These are phyloP conservation scores for Diarsia brunnea DNA, from an alignment of 2,888 invertebrate species.

Conservation along the genomic window DNA sequence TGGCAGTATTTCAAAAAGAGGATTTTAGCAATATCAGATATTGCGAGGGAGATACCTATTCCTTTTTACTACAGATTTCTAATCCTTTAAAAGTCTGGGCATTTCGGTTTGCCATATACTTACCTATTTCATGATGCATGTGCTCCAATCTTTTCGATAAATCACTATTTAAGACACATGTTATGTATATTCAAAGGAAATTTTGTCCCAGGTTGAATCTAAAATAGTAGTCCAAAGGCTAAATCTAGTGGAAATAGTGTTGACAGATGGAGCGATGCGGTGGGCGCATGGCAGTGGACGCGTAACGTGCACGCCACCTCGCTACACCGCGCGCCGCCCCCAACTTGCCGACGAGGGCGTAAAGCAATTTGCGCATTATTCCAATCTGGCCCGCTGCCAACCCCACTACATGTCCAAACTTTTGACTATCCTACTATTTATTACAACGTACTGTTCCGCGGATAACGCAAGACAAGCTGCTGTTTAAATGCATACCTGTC, in stretches of 20 bases:
- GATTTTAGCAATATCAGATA: conserved; percentile 33
- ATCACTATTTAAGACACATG: not conserved
- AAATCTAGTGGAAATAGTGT: conserved; percentile 37
- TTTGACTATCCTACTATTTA: conserved; percentile 71
- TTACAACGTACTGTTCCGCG: conserved; percentile 51
- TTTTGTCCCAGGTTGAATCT: conserved; percentile 8
- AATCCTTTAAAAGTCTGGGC: conserved; percentile 8
- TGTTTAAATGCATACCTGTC: conserved; percentile 10
- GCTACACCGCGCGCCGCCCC: conserved; percentile 22
- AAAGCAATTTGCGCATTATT: conserved; percentile 71
- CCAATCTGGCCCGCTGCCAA: conserved; percentile 68
- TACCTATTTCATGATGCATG: not conserved
- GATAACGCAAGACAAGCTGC: conserved; percentile 31
- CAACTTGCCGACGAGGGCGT: conserved; percentile 54
- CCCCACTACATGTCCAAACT: conserved; percentile 65
- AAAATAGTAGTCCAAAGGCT: not conserved
- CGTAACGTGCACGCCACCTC: conserved; percentile 32
- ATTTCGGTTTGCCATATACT: not conserved
- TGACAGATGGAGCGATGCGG: conserved; percentile 41
- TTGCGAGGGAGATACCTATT: conserved; percentile 13
- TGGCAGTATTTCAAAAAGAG: conserved; percentile 60
- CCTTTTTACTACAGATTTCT: conserved; percentile 9
- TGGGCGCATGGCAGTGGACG: conserved; percentile 23
- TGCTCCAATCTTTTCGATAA: not conserved
- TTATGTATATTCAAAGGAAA: not conserved